Evolutionary conservation across 2,113 vertebrate species (phyloP), one percentile per base, ranked within the genome.

Genomic region (Narcine bancroftii): DNA sequence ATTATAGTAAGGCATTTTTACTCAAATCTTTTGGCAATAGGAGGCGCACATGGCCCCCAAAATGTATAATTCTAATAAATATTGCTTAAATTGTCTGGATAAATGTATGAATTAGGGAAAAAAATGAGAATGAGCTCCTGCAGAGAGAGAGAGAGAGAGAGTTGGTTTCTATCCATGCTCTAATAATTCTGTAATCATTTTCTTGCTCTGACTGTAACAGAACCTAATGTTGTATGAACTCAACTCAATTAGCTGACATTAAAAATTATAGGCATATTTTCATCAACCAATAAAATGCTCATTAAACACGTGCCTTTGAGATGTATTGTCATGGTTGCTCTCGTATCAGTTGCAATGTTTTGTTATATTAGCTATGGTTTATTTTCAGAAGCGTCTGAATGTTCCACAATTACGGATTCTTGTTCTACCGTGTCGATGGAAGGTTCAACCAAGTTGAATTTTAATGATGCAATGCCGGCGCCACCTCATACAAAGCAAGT

Each of bases 381-480:
- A 72, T 89, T 92, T 93, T 11, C 94, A 97, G 97, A 96, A 94
- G 95, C 95, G 71, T 97, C 94, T 0, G 97, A 97, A 93, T 95
- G 94, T 92, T 97, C 96, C 0, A 97, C 95, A 3, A 92, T 95
- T 2, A 89, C 63, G 26, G 94, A 93, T 0, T 0, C 94, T 36
- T 96, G 94, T 0, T 95, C 95, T 47, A 92, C 93, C 0, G 92
- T 94, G 1, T 97, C 96, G 0, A 24, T 95, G 36, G 72, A 94
- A n/a, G 89, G 93, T n/a, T 94, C 94, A 19, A 96, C 96, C 93
- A 94, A 96, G 98, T 98, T 93, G 96, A 94, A 53, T 63, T 69
- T 91, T 71, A 66, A 47, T 69, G 47, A 45, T 9, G 63, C 39
- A 47, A 42, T 47, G 42, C 39, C 89, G 0, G 65, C 47, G 42